Evolutionary conservation across 2,113 vertebrate genomes (phyloP).

Genomic region (Paraplagusia blochii): DNA sequence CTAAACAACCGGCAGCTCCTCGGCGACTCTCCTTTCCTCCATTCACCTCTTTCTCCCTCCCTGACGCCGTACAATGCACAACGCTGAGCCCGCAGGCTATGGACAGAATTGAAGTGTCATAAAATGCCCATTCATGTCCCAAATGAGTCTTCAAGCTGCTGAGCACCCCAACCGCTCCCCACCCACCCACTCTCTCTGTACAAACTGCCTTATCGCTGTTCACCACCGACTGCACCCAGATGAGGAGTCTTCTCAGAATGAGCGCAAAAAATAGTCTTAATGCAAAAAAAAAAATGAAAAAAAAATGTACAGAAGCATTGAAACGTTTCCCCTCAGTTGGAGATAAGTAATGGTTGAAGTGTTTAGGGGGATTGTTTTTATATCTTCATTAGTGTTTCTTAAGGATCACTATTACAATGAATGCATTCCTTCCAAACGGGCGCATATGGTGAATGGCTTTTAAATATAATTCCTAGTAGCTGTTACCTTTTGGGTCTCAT

Average conservation of each 20-base stretch:
- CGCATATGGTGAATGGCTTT: conserved; percentile 33
- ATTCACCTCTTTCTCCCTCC: conserved; percentile 40
- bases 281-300: conserved; percentile 32
- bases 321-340: conserved; percentile 46
- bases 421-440: conserved; percentile 25
- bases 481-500: conserved; percentile 51
- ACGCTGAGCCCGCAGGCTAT: conserved; percentile 46
- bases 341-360: conserved; percentile 42
- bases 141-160: conserved; percentile 57
- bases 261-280: conserved; percentile 32
- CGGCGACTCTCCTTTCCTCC: conserved; percentile 32
- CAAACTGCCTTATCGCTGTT: conserved; percentile 36
- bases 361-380: conserved; percentile 32
- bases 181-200: not conserved
- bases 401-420: conserved; percentile 23
- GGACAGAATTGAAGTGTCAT: conserved; percentile 62
- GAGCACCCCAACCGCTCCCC: conserved; percentile 31
- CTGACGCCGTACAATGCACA: conserved; percentile 42
- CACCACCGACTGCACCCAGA: conserved; percentile 43
- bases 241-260: conserved; percentile 28
- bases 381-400: conserved; percentile 44
- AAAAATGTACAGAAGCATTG: conserved; percentile 45
- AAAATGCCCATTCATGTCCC: conserved; percentile 67
- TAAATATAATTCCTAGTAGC: conserved; percentile 39
- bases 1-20: conserved; percentile 55